These are phyloP conservation scores for Percopsis transmontana DNA, from an alignment of 2,113 vertebrate genomes.

Conservation along the genomic window DNA sequence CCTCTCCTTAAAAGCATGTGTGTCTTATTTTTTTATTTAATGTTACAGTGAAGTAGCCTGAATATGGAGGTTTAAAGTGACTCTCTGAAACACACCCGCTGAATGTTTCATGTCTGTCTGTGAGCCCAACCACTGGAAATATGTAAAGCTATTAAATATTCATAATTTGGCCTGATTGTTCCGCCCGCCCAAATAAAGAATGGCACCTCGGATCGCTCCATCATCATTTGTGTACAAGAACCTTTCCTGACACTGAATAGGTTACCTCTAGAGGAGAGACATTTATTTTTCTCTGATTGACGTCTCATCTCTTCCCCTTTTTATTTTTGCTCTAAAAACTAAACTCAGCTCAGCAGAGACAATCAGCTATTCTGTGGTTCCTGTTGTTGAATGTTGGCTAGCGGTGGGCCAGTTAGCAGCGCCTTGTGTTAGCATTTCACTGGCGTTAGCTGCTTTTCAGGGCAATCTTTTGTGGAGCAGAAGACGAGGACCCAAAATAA, in stretches of 20 bases:
- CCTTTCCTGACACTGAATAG: no score
- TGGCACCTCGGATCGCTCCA: no score
- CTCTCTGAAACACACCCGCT: no score
- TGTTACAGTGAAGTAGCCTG: no score
- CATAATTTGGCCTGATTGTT: not conserved
- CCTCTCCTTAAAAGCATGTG: no score
- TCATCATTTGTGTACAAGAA: no score
- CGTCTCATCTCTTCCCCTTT: not conserved
- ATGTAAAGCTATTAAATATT: not conserved
- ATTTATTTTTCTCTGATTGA: no score
- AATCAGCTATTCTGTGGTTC: not conserved
- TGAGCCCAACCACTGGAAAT: not conserved
- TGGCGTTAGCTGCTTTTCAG: slow-evolving; percentile 1
- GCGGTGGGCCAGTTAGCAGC: not conserved
- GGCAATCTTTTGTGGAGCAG: slow-evolving; percentile 11
- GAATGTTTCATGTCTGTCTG: no score
- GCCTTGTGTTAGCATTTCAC: slow-evolving; percentile 6
- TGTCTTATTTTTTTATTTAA: no score
- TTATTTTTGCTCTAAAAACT: not conserved
- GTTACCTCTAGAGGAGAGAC: no score
- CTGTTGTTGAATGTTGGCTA: not conserved
- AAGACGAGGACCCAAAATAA: slow-evolving; percentile 5
- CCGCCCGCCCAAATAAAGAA: not conserved
- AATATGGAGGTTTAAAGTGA: no score
- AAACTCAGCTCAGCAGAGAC: not conserved